A percentile compares a stretch with the other conserved stretches of the same genome.
Evolutionary conservation across 1,140 invertebrate species (phyloP).

Genomic region (Dendroctonus valens): DNA sequence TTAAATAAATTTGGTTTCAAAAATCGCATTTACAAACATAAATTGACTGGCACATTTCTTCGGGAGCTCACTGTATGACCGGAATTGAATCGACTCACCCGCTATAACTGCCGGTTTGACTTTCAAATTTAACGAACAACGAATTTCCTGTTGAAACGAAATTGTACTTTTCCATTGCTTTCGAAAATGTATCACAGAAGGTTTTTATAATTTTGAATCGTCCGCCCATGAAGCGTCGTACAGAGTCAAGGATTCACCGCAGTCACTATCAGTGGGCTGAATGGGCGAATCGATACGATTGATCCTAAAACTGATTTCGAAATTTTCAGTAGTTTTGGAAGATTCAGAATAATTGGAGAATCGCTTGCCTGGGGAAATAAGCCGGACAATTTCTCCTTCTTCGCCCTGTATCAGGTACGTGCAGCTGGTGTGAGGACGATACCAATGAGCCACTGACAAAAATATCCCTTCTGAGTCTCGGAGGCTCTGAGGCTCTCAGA

Average conservation of each 20-base stretch:
- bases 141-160: constrained; percentile 84
- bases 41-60: too few relatives aligned
- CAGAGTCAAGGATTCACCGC: constrained; percentile 82
- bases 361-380: constrained; percentile 79
- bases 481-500: constrained; percentile 72
- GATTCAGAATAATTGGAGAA: too few relatives aligned
- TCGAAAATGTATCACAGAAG: constrained; percentile 89
- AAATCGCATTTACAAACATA: too few relatives aligned
- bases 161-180: constrained; percentile 87
- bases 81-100: constrained; percentile 56
- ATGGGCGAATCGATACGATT: constrained; percentile 87
- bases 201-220: constrained; percentile 85
- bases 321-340: background rate
- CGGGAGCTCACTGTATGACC: too few relatives aligned
- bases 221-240: constrained; percentile 84
- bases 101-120: constrained; percentile 86
- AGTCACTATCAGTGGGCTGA: constrained; percentile 79
- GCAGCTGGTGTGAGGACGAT: constrained; percentile 86
- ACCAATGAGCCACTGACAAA: constrained; percentile 88
- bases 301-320: constrained; percentile 72
- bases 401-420: constrained; percentile 84
- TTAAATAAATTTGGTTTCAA: too few relatives aligned
- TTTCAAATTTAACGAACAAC: constrained; percentile 83
- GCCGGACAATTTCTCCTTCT: constrained; percentile 77
- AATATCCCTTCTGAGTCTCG: constrained; percentile 81